These are phyloP conservation scores for Leuciscus idus DNA, from an alignment of 2,113 vertebrate species.

Conservation along the genomic window DNA sequence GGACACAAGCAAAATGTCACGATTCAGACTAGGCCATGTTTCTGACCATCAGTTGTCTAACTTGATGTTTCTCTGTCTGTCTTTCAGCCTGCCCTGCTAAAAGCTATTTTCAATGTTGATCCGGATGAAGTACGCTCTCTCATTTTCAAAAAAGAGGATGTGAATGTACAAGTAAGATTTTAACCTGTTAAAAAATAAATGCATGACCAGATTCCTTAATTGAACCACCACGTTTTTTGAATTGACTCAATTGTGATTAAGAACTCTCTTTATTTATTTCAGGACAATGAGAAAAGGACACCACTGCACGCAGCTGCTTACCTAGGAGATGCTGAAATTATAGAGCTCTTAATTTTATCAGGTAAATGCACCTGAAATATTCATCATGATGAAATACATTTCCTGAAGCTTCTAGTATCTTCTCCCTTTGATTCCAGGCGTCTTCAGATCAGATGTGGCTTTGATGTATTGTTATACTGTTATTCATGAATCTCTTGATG, in stretches of 20 bases:
- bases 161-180: constrained; percentile 93
- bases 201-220: background rate
- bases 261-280: constrained; percentile 56
- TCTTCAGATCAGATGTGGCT: constrained; percentile 19
- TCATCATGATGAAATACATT: background rate
- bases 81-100: constrained; percentile 92
- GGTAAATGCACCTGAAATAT: constrained; percentile 72
- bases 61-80: constrained; percentile 37
- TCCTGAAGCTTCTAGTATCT: background rate
- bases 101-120: constrained; percentile 99
- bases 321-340: constrained; percentile 98
- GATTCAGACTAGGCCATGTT: background rate
- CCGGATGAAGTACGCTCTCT: constrained; percentile 96
- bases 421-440: constrained; percentile 44
- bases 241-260: background rate
- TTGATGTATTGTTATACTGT: constrained; percentile 9
- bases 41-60: background rate
- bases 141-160: constrained; percentile 99
- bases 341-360: constrained; percentile 98
- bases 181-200: background rate
- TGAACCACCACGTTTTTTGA: background rate
- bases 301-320: constrained; percentile 98
- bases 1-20: background rate
- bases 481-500: constrained; percentile 14
- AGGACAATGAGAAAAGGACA: constrained; percentile 99